Percentiles rank a stretch among this genome's conserved stretches.
Evolutionary conservation across 2,797 vertebrate genomes (phyloP).

Genomic region (Artibeus lituratus): DNA sequence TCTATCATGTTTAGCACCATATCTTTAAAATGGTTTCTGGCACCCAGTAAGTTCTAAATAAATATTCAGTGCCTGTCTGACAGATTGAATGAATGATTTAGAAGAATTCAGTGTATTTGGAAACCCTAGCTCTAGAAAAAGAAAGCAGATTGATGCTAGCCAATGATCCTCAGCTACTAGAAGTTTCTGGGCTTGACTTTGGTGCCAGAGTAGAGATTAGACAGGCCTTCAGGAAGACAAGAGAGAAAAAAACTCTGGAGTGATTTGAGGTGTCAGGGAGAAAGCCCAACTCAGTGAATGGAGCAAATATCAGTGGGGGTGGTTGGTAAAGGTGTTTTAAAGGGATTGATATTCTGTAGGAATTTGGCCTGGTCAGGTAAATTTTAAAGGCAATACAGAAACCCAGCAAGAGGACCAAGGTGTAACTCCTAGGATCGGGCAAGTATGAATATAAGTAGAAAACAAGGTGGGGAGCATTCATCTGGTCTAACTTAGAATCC

Average conservation of each 20-base stretch:
- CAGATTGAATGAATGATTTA: neutral
- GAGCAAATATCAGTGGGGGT: neutral
- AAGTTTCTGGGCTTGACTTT: neutral
- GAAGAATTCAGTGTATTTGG: neutral
- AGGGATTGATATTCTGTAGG: neutral
- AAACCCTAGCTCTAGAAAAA: neutral
- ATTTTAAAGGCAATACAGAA: neutral
- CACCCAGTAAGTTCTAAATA: neutral
- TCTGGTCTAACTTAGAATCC: neutral
- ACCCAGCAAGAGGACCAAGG: neutral
- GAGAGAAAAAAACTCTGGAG: neutral
- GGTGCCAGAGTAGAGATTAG: neutral
- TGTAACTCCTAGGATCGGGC: neutral
- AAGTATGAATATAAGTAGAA: neutral
- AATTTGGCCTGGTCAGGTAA: neutral
- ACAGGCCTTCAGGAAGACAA: neutral
- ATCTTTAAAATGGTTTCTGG: neutral
- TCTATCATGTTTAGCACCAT: neutral
- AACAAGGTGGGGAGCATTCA: neutral
- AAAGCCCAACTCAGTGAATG: neutral
- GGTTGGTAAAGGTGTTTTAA: neutral
- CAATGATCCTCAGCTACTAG: neutral
- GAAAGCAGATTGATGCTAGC: neutral
- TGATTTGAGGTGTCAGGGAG: neutral
- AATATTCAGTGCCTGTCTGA: neutral